Evolutionary conservation across 1,140 invertebrate species (phyloP).

Genomic region (Apocrypta bakeri): DNA sequence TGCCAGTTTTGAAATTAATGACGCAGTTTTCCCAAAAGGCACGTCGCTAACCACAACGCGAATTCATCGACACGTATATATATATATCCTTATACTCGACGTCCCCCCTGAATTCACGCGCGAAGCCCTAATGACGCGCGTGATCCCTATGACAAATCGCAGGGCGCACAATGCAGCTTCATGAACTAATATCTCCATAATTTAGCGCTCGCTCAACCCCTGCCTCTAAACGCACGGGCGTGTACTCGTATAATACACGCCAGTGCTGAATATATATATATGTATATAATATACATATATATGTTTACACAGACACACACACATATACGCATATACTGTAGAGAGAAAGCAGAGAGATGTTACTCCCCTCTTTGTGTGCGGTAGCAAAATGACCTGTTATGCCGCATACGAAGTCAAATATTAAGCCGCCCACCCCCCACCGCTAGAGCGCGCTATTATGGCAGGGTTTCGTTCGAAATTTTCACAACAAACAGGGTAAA

Average conservation of each 20-base stretch:
- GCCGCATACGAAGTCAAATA: constrained; percentile 49
- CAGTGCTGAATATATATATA: neutral
- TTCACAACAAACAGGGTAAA: constrained; percentile 48
- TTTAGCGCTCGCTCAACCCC: constrained; percentile 56
- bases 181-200: constrained; percentile 62
- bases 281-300: neutral
- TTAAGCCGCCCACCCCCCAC: constrained; percentile 9
- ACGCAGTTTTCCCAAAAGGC: constrained; percentile 29
- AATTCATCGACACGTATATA: constrained; percentile 24
- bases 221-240: constrained; percentile 49
- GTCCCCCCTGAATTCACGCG: neutral
- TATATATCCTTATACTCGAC: neutral
- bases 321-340: neutral
- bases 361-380: neutral
- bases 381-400: constrained; percentile 46
- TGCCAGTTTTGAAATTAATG: constrained; percentile 25
- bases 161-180: constrained; percentile 58
- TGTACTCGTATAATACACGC: neutral
- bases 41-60: neutral
- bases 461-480: constrained; percentile 42
- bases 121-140: constrained; percentile 40
- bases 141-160: constrained; percentile 63
- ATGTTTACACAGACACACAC: neutral
- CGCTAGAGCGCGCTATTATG: constrained; percentile 27
- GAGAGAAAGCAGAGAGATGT: neutral